Base-by-base conservation (phyloP, 2,113 vertebrate species). In the Petromus typicus region DNA sequence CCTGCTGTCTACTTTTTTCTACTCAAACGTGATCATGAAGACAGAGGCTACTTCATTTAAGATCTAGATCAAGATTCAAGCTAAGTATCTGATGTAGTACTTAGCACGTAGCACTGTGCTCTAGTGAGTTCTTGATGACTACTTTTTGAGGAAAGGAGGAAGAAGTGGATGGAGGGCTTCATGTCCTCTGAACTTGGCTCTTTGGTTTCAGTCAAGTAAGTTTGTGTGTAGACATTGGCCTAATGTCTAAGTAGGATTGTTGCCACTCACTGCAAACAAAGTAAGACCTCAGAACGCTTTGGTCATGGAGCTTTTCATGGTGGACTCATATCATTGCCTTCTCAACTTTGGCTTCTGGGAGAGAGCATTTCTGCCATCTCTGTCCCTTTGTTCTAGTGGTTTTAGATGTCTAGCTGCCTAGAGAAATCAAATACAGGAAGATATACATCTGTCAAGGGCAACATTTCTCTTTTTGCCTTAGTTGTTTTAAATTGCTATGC, bases 201-300 rank as follows among this genome's bases (percentile, higher is more conserved):
- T 56, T 71, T 89, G 79, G 20, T 17, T 63, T 78, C 51, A 78
- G 23, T 76, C 57, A 93, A 82, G 75, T 12, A n/a, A 61, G 43
- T 64, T 63, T 82, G 43, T 83, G 18, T 66, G 23, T 45, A 96
- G 54, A 78, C 32, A 56, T 88, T 30, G 48, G 59, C 82, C 67
- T 78, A 66, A 61, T 79, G 20, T 45, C n/a, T 78, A n/a, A 2
- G 13, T 20, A 71, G 12, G 69, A 83, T 57, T 83, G 23, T 61
- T 94, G 54, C 30, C 37, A 71, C 61, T 83, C 51, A 7, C 67
- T 88, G 43, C 51, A 75, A 59, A n/a, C 57, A 86, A 57, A 86
- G 75, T 81, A 90, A 59, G 95, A 40, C 37, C 43, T 88, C 43
- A 43, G 86, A 67, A 73, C 9, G 54, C 88, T 87, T 43, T 94